These are phyloP conservation scores for Pipa parva DNA, from an alignment of 2,113 vertebrate genomes.

Conservation along the genomic window DNA sequence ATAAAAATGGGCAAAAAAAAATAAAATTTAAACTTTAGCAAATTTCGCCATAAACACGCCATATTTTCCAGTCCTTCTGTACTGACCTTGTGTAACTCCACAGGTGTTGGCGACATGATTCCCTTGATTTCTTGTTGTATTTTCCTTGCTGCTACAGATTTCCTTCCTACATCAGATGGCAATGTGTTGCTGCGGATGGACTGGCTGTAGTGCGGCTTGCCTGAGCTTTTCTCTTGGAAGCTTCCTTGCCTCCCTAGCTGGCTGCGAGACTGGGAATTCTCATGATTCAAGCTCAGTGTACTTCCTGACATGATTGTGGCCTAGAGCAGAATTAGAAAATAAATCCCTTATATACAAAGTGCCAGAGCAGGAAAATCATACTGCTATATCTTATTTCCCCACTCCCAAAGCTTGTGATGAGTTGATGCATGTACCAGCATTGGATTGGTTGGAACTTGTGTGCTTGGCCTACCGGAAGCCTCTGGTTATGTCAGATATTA, in stretches of 20 bases:
- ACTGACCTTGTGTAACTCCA: slow-evolving; percentile 94
- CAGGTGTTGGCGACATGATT: slow-evolving; percentile 91
- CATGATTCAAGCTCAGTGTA: slow-evolving; percentile 90
- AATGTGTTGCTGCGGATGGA: slow-evolving; percentile 88
- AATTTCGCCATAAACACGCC: no score
- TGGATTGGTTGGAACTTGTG: no score
- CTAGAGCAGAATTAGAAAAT: slow-evolving; percentile 69
- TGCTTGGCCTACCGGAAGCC: no score
- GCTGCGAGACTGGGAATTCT: slow-evolving; percentile 72
- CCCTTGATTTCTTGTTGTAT: slow-evolving; percentile 95
- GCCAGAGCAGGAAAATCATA: neutral
- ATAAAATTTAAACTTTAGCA: no score
- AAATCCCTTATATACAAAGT: neutral
- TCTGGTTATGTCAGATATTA: no score
- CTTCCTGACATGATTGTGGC: slow-evolving; percentile 98
- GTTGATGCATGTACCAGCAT: no score
- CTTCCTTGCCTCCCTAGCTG: slow-evolving; percentile 92
- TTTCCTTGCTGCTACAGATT: slow-evolving; percentile 87
- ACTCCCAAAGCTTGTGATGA: no score
- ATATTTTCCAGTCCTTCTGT: neutral
- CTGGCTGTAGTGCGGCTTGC: slow-evolving; percentile 79
- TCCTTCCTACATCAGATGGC: slow-evolving; percentile 85
- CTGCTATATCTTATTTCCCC: neutral
- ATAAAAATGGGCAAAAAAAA: no score
- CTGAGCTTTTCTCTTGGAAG: slow-evolving; percentile 89